Base-by-base conservation (phyloP, 2,888 invertebrate genomes). In the Orchesellides sinensis region DNA sequence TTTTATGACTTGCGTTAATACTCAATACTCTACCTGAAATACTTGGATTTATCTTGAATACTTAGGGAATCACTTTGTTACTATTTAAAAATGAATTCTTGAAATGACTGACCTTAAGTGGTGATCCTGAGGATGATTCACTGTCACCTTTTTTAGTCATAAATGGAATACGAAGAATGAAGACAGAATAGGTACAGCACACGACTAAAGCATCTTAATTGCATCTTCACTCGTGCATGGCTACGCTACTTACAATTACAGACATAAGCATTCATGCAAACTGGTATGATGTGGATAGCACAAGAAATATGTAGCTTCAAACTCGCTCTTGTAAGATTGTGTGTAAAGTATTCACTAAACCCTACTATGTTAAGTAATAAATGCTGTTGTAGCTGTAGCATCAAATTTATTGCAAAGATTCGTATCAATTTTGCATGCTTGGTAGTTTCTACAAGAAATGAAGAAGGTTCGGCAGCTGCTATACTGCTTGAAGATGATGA, bases 361-460 rank as follows among this genome's bases (percentile, higher is more conserved):
- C n/a, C n/a, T n/a, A n/a, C n/a, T n/a, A n/a, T n/a, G n/a, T n/a
- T n/a, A n/a, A n/a, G n/a, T n/a, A n/a, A n/a, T n/a, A n/a, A n/a
- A n/a, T n/a, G n/a, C n/a, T n/a, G n/a, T n/a, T n/a, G n/a, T n/a
- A n/a, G n/a, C n/a, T n/a, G n/a, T n/a, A n/a, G n/a, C n/a, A n/a
- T n/a, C 10, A 40, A n/a, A 14, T 40, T 40, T 40, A 40, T 40
- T 40, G 17, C 65, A 1, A 12, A 65, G 65, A 65, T 65, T 17
- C 45, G 8, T 65, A 65, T 65, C 65, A 23, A n/a, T 65, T 65
- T 66, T 23, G 47, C 47, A 66, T 66, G 66, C 32, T 35, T 12
- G 8, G 2, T 12, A 14, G 25, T 23, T 5, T 27, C 25, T 23
- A 23, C 10, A 49, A 47, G 17, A 47, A 47, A n/a, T 10, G n/a